Conservation (phyloP, 2,888 invertebrate species). For the Galerucella calmariensis region DNA sequence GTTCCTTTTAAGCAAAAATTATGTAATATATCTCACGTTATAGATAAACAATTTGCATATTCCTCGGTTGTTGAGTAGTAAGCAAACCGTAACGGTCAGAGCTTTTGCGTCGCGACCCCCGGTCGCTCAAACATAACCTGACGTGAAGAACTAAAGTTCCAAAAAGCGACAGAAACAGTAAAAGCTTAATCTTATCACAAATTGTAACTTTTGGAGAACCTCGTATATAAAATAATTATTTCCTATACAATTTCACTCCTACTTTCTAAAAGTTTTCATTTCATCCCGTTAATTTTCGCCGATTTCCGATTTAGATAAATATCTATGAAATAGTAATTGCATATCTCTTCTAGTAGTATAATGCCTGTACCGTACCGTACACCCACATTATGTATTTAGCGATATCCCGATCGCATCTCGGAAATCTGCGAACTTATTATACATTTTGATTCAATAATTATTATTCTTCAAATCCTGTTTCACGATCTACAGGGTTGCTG, state of each 20-base stretch:
- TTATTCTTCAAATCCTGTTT: conserved; percentile 23
- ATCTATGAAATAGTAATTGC: conserved; percentile 19
- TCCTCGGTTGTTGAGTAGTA: no score
- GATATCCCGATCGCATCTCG: conserved; percentile 4
- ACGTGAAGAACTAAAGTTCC: no score
- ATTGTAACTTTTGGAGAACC: not conserved
- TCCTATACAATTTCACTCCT: conserved; percentile 7
- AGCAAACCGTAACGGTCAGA: no score
- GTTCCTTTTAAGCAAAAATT: no score
- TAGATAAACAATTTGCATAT: no score
- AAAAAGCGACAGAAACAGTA: no score
- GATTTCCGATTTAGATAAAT: conserved; percentile 8
- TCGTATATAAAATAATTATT: not conserved
- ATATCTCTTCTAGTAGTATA: conserved; percentile 1
- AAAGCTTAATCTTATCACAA: not conserved
- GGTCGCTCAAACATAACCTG: no score
- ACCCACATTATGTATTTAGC: conserved; percentile 21
- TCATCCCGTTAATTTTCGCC: not conserved
- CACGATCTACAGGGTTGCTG: conserved; percentile 3
- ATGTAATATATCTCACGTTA: no score
- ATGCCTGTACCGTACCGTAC: conserved; percentile 2
- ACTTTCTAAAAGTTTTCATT: not conserved
- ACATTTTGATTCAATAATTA: conserved; percentile 16
- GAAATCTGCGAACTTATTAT: conserved; percentile 1
- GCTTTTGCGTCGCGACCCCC: no score